Conservation (phyloP, 2,113 vertebrate species). For the Columba livia region DNA sequence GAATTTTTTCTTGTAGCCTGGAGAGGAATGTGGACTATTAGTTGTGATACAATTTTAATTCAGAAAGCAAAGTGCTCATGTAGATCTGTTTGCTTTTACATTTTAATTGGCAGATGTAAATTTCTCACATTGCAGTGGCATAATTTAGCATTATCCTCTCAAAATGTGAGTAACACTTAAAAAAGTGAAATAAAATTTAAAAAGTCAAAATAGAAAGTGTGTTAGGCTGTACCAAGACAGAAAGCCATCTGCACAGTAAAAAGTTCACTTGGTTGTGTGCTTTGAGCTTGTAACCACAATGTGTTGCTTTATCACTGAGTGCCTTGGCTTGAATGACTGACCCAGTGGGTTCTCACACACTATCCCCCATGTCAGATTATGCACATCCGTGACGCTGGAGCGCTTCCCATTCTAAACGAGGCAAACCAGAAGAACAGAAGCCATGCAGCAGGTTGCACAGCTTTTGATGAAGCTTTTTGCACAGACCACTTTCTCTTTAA, state of each 20-base stretch:
- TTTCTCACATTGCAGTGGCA: background rate
- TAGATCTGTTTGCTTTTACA: background rate
- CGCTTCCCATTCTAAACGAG: constrained; percentile 2
- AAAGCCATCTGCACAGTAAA: background rate
- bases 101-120: background rate
- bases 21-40: background rate
- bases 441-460: constrained; percentile 8
- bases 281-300: background rate
- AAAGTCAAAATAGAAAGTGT: background rate
- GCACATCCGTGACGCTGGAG: constrained; percentile 1
- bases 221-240: background rate
- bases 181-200: background rate
- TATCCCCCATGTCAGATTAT: background rate
- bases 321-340: background rate
- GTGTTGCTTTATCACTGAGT: background rate
- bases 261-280: background rate
- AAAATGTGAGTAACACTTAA: background rate
- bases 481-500: background rate
- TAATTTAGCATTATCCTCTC: background rate
- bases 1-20: background rate
- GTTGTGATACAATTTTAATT: background rate
- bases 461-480: background rate
- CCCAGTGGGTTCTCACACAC: background rate
- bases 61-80: background rate
- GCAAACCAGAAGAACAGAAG: constrained; percentile 26